Evolutionary conservation across 2,888 invertebrate genomes (phyloP).

Genomic region (Acrocyrtus sp.): DNA sequence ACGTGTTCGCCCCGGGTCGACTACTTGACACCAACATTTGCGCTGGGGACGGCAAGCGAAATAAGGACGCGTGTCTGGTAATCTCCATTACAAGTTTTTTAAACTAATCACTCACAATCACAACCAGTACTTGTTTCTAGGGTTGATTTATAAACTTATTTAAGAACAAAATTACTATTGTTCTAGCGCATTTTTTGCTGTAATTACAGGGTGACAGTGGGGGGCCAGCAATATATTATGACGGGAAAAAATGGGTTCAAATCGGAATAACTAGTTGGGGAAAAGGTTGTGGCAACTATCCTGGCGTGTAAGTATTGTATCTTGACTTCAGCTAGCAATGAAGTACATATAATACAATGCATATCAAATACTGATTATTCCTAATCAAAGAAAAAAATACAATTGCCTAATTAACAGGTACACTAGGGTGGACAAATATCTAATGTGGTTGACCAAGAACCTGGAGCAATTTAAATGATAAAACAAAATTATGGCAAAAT

Average conservation of each 20-base stretch:
- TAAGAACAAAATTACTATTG: neutral
- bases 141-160: neutral
- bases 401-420: slow-evolving; percentile 23
- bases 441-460: slow-evolving; percentile 38
- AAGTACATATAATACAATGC: no score
- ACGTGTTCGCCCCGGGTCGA: slow-evolving; percentile 87
- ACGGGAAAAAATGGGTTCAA: slow-evolving; percentile 81
- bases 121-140: neutral
- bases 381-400: no score
- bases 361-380: no score
- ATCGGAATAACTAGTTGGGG: slow-evolving; percentile 73
- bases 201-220: slow-evolving; percentile 81
- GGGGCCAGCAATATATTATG: slow-evolving; percentile 85
- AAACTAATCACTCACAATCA: neutral
- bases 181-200: neutral
- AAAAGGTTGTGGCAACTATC: slow-evolving; percentile 51
- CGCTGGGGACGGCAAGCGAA: slow-evolving; percentile 78
- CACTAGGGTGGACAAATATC: slow-evolving; percentile 29
- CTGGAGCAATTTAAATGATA: slow-evolving; percentile 18
- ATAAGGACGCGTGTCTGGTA: slow-evolving; percentile 89
- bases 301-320: no score
- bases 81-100: no score
- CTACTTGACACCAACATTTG: slow-evolving; percentile 89
- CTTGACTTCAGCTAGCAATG: no score
- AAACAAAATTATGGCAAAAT: no score